These are phyloP conservation scores for Leucophenga maculata DNA, from an alignment of 2,888 invertebrate species.

Conservation along the genomic window DNA sequence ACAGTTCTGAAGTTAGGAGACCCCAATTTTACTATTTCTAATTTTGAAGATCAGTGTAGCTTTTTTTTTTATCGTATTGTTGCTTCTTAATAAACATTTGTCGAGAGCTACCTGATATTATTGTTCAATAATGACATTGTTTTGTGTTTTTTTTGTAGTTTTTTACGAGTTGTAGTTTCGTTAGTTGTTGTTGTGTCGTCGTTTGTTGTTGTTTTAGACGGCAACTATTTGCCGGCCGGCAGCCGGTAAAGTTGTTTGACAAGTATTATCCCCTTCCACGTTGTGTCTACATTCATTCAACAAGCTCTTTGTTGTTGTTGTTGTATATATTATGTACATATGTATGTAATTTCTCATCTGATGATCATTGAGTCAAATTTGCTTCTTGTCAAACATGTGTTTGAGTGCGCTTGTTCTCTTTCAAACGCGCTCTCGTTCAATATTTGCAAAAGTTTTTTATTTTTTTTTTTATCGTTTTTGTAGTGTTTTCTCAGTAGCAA, in stretches of 20 bases:
- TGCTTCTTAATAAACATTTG: no score
- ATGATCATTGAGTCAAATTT: neutral
- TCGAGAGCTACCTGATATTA: no score
- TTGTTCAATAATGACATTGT: neutral
- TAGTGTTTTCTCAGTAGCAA: neutral
- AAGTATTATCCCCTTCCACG: constrained; percentile 53
- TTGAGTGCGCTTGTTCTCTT: neutral
- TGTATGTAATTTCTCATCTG: neutral
- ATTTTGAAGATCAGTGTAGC: no score
- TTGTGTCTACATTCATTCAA: no score
- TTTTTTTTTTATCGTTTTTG: neutral
- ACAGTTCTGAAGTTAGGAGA: no score
- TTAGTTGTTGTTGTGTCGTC: constrained; percentile 5
- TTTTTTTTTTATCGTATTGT: no score
- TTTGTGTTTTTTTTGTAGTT: constrained; percentile 14
- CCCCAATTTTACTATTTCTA: no score
- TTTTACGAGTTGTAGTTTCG: neutral
- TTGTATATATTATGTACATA: neutral
- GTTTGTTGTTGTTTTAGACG: constrained; percentile 19
- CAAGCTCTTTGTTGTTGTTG: no score
- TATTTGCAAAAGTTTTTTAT: neutral
- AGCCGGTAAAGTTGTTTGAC: constrained; percentile 58
- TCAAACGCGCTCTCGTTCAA: neutral
- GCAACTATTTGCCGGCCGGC: constrained; percentile 54
- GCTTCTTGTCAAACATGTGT: constrained; percentile 8